Evolutionary conservation across 2,797 vertebrate genomes (phyloP).

Genomic region (Gallirallus australis): DNA sequence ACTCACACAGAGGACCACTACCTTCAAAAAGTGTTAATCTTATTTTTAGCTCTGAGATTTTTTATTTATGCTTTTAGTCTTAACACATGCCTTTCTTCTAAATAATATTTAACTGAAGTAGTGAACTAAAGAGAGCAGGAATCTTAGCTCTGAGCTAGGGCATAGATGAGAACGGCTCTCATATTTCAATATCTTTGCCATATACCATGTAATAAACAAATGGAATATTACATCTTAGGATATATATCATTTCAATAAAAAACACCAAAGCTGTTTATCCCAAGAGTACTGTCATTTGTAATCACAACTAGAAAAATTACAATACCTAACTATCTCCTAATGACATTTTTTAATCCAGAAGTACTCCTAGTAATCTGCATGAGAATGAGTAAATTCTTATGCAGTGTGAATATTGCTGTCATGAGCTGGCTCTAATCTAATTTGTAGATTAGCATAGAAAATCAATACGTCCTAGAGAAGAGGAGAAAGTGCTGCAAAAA

Average conservation of each 20-base stretch:
- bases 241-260: neutral
- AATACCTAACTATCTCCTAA: neutral
- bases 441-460: conserved; percentile 27
- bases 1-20: neutral
- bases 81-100: neutral
- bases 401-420: neutral
- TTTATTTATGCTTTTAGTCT: neutral
- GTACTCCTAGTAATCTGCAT: neutral
- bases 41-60: neutral
- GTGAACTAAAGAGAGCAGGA: neutral
- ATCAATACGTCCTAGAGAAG: neutral
- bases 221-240: neutral
- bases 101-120: neutral
- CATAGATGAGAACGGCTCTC: neutral
- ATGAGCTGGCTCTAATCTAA: neutral
- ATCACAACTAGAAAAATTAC: neutral
- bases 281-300: neutral
- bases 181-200: neutral
- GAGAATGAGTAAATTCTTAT: neutral
- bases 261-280: fast-evolving
- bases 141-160: neutral
- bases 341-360: neutral
- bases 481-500: conserved; percentile 22
- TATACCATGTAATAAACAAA: neutral
- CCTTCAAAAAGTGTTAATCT: neutral